Evolutionary conservation across 1,140 invertebrate species (phyloP).

Genomic region (Lucilia sericata): DNA sequence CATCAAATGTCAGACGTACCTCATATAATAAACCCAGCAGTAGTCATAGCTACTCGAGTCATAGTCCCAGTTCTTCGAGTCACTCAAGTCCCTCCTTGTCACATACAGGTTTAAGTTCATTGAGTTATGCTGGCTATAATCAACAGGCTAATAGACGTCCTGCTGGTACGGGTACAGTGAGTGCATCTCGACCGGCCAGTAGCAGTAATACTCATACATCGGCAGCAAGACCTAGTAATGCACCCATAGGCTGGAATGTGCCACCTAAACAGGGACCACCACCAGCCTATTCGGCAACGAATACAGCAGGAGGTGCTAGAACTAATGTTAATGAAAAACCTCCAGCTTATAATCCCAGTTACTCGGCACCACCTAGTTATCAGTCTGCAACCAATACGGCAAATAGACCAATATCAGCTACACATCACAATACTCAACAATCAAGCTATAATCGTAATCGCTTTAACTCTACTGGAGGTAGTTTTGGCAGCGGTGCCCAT

Average conservation of each 20-base stretch:
- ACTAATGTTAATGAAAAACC: conserved; percentile 61
- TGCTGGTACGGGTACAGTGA: neutral
- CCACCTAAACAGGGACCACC: conserved; percentile 58
- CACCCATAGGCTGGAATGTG: conserved; percentile 63
- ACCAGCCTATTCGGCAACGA: conserved; percentile 58
- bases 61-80: conserved; percentile 50
- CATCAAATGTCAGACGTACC: conserved; percentile 49
- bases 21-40: conserved; percentile 39
- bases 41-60: conserved; percentile 53
- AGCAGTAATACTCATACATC: conserved; percentile 46
- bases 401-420: conserved; percentile 29
- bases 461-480: conserved; percentile 56
- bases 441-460: conserved; percentile 54
- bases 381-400: conserved; percentile 46
- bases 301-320: conserved; percentile 58
- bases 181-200: conserved; percentile 3
- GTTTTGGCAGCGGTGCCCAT: conserved; percentile 49
- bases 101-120: conserved; percentile 53
- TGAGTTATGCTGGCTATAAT: conserved; percentile 54
- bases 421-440: conserved; percentile 47
- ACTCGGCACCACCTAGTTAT: conserved; percentile 56
- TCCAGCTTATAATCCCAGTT: conserved; percentile 62
- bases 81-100: conserved; percentile 49
- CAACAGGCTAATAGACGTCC: conserved; percentile 40
- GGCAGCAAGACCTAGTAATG: conserved; percentile 27